phyloP scores from a whole-genome alignment of 2,797 vertebrate genomes.

The Glyptemys insculpta region DNA sequence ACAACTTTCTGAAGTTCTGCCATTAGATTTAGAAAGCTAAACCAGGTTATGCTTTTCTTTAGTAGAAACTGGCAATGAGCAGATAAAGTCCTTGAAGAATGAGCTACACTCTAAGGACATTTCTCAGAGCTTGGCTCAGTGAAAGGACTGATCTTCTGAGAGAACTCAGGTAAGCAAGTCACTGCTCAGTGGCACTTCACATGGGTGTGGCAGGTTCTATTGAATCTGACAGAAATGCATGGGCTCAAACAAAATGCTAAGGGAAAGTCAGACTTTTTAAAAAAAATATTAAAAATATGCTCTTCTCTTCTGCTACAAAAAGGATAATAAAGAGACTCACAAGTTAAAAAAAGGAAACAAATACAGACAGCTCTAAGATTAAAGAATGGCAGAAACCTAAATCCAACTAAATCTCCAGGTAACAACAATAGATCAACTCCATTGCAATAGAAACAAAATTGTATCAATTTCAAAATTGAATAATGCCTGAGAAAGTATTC shows the following conservation, averaged over 20 bases:
- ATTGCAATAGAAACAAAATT: neutral
- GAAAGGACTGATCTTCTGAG: constrained; percentile 12
- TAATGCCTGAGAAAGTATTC: neutral
- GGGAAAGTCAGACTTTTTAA: neutral
- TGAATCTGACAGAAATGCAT: constrained; percentile 4
- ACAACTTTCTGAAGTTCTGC: neutral
- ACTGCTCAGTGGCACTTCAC: neutral
- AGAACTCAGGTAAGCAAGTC: neutral
- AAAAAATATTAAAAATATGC: constrained; percentile 16
- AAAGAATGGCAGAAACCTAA: constrained; percentile 13
- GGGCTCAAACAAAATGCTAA: constrained; percentile 14
- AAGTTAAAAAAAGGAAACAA: constrained; percentile 19
- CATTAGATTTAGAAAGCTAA: neutral
- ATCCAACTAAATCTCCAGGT: neutral
- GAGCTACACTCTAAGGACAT: neutral
- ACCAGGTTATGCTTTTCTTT: neutral
- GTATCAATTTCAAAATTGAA: neutral
- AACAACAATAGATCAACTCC: neutral
- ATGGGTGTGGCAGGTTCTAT: neutral
- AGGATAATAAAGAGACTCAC: neutral
- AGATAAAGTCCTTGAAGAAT: neutral
- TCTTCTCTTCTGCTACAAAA: neutral
- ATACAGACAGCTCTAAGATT: neutral
- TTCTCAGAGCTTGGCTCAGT: neutral
- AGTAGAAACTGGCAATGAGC: neutral